Conservation (phyloP, 2,797 vertebrate genomes). For the Paramormyrops hopkinsi region DNA sequence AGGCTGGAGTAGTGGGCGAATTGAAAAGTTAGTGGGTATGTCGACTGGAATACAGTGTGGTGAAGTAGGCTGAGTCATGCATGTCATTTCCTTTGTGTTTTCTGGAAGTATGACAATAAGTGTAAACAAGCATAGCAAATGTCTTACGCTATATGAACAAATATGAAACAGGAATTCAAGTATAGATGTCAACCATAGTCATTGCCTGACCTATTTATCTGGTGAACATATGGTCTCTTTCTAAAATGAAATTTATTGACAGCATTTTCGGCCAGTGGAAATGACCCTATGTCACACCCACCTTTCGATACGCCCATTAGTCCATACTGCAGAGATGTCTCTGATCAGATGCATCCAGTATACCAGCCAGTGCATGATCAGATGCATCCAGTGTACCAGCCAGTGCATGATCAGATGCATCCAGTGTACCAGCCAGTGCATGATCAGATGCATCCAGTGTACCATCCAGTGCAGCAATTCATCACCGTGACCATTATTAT, state of each 20-base stretch:
- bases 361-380: background rate
- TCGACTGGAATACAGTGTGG: background rate
- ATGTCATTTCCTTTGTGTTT: background rate
- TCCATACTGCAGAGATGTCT: background rate
- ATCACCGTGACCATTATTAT: background rate
- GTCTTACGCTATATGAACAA: background rate
- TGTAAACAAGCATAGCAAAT: background rate
- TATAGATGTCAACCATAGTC: background rate
- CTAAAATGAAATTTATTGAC: background rate
- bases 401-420: background rate
- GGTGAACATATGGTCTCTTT: background rate
- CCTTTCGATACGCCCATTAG: background rate
- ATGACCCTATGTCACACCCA: background rate
- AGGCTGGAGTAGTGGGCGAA: background rate
- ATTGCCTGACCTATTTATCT: background rate
- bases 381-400: background rate
- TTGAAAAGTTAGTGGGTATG: background rate
- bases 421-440: background rate
- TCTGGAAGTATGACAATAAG: background rate
- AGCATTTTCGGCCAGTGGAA: background rate
- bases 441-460: background rate
- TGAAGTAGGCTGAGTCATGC: background rate
- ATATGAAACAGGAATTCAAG: background rate
- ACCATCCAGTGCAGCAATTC: background rate
- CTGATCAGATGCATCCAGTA: background rate